phyloP scores from a whole-genome alignment of 2,888 invertebrate species.

The Aromia moschata region DNA sequence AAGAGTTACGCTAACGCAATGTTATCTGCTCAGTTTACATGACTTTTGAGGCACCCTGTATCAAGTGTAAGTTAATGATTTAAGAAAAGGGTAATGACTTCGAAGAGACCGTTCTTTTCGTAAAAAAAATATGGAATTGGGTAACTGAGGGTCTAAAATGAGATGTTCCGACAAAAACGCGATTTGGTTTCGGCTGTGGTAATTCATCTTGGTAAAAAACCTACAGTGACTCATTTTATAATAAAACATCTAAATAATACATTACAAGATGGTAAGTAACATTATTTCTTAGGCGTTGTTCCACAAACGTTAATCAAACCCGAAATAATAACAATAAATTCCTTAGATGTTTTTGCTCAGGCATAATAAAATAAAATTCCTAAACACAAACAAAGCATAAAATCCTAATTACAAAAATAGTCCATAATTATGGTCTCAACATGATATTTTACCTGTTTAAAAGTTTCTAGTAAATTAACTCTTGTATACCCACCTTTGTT shows the following conservation, averaged over 20 bases:
- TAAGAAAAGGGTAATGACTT: too few species aligned
- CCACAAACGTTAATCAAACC: conserved; percentile 7
- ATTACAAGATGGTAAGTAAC: conserved; percentile 2
- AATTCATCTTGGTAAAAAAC: too few species aligned
- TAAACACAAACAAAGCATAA: conserved; percentile 22
- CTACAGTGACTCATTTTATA: not conserved
- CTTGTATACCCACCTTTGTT: not conserved
- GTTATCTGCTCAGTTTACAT: too few species aligned
- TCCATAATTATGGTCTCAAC: conserved; percentile 10
- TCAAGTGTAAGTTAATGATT: too few species aligned
- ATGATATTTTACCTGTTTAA: conserved; percentile 14
- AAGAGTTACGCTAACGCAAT: too few species aligned
- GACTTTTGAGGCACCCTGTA: too few species aligned
- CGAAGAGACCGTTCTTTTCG: too few species aligned
- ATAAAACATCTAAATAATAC: not conserved
- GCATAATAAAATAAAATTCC: conserved; percentile 17
- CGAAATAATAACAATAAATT: conserved; percentile 5
- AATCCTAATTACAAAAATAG: conserved; percentile 22
- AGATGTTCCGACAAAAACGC: too few species aligned
- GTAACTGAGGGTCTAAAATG: too few species aligned
- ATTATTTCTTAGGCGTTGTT: not conserved
- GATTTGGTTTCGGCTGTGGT: too few species aligned
- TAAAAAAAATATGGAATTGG: too few species aligned
- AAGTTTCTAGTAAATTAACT: conserved; percentile 5
- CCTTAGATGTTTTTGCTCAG: conserved; percentile 7